These are phyloP conservation scores for Pogonus chalceus DNA, from an alignment of 1,140 invertebrate genomes.

Conservation along the genomic window DNA sequence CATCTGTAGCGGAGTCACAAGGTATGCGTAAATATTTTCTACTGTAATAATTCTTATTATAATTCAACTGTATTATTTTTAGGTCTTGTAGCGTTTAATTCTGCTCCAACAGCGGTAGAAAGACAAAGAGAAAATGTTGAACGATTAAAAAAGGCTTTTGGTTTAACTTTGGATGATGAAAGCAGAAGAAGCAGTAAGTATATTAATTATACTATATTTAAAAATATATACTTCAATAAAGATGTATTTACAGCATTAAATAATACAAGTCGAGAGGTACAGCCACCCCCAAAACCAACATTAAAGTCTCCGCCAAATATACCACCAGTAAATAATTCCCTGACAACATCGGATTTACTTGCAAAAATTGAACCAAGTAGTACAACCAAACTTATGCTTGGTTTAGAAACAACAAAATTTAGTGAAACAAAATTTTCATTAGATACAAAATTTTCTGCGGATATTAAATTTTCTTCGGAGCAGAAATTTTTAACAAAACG, in stretches of 20 bases:
- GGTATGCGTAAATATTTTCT: conserved; percentile 14
- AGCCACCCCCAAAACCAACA: neutral
- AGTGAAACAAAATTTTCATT: no score
- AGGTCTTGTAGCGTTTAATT: conserved; percentile 42
- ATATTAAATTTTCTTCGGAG: neutral
- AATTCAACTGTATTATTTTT: conserved; percentile 11
- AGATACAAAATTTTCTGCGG: no score
- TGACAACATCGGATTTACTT: neutral
- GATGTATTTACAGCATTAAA: neutral
- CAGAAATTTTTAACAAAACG: neutral
- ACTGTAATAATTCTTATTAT: neutral
- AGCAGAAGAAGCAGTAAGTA: conserved; percentile 25
- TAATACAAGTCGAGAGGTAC: neutral
- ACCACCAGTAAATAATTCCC: neutral
- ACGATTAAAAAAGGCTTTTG: conserved; percentile 45
- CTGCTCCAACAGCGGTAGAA: conserved; percentile 60
- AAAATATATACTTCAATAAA: no score
- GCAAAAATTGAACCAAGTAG: neutral
- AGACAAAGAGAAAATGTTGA: conserved; percentile 64
- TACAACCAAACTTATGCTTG: neutral
- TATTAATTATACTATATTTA: no score
- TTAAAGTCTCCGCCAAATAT: neutral
- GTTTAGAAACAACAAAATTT: no score
- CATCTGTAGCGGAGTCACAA: conserved; percentile 29
- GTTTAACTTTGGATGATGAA: conserved; percentile 29